These are phyloP conservation scores for Pseudocheirus occidentalis DNA, from an alignment of 2,797 vertebrate species.

Conservation along the genomic window DNA sequence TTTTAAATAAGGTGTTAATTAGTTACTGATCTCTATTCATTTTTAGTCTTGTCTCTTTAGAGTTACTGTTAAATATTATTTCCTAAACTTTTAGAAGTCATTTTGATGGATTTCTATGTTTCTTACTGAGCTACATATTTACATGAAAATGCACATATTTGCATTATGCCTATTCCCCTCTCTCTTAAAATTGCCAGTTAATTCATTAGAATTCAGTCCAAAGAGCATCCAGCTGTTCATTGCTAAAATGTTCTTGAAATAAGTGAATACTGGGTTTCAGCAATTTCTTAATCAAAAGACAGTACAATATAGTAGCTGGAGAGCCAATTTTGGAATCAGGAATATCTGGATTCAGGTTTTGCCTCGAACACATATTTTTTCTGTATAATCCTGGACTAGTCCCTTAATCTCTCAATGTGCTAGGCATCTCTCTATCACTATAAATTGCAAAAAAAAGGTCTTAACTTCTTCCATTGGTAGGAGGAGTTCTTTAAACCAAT, in stretches of 20 bases:
- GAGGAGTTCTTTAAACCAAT: too few relatives aligned
- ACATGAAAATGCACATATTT: background rate
- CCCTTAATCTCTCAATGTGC: background rate
- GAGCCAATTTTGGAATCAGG: background rate
- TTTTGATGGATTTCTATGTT: background rate
- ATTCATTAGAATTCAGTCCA: background rate
- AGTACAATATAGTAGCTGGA: background rate
- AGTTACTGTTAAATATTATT: background rate
- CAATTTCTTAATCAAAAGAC: background rate
- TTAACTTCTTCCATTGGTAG: too few relatives aligned
- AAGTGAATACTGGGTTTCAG: background rate
- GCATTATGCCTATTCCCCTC: background rate
- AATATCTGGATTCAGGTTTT: background rate
- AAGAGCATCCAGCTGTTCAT: background rate
- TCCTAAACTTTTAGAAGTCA: background rate
- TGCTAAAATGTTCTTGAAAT: background rate
- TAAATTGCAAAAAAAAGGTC: too few relatives aligned
- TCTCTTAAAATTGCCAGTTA: background rate
- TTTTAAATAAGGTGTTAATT: background rate
- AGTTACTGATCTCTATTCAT: background rate
- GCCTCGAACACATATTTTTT: background rate
- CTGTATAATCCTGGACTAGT: background rate
- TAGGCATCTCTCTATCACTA: background rate
- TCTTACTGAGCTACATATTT: background rate
- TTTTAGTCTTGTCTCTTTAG: background rate